A percentile compares a stretch with the other conserved stretches of the same genome.
Evolutionary conservation across 2,888 invertebrate species (phyloP).

Genomic region (Argyra leucocephala): DNA sequence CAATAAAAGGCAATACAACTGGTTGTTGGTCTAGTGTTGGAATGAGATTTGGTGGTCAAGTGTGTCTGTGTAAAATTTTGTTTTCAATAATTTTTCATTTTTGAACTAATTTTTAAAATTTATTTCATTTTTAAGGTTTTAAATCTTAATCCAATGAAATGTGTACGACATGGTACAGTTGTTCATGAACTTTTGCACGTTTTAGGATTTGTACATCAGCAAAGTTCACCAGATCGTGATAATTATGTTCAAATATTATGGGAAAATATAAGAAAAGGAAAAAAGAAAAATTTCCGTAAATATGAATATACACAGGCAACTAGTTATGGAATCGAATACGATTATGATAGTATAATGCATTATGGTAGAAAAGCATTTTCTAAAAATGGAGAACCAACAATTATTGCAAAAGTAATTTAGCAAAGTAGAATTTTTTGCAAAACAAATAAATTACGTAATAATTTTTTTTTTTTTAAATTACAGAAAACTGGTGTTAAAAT

Average conservation of each 20-base stretch:
- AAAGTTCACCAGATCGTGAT: slow-evolving; percentile 63
- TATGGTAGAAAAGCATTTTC: slow-evolving; percentile 60
- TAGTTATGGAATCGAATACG: slow-evolving; percentile 57
- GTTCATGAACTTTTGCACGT: slow-evolving; percentile 69
- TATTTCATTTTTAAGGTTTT: slow-evolving; percentile 40
- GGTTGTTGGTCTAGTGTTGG: slow-evolving; percentile 64
- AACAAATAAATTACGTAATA: background rate
- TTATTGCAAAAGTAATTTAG: slow-evolving; percentile 47
- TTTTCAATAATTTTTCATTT: background rate
- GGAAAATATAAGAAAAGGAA: slow-evolving; percentile 45
- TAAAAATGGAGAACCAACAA: slow-evolving; percentile 56
- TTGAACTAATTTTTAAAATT: background rate
- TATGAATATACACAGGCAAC: slow-evolving; percentile 47
- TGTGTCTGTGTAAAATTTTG: slow-evolving; percentile 15
- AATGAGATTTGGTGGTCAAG: slow-evolving; percentile 51
- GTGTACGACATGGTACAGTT: slow-evolving; percentile 44
- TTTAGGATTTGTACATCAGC: slow-evolving; percentile 64
- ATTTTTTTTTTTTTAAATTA: slow-evolving; percentile 15
- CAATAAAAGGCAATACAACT: slow-evolving; percentile 46
- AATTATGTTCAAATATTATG: slow-evolving; percentile 50
- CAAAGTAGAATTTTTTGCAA: background rate
- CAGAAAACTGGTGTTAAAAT: slow-evolving; percentile 45
- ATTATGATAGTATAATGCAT: slow-evolving; percentile 66
- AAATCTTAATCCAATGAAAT: slow-evolving; percentile 47
- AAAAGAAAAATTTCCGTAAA: slow-evolving; percentile 59